These are phyloP conservation scores for Spondyliosoma cantharus DNA, from an alignment of 2,797 vertebrate genomes.

Conservation along the genomic window DNA sequence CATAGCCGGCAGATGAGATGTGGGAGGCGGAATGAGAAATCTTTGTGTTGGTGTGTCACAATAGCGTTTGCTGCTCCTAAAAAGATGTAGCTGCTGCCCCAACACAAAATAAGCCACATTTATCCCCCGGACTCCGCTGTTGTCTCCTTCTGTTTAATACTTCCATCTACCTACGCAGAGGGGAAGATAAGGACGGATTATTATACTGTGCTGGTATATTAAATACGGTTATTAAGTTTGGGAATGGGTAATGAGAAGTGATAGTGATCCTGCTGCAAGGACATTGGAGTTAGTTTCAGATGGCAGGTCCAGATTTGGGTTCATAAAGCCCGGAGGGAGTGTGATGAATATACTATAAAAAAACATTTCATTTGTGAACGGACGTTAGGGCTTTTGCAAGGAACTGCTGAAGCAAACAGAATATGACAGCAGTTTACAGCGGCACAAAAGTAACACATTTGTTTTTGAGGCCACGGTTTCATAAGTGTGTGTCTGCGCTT, in stretches of 20 bases:
- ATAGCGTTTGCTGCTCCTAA: constrained; percentile 43
- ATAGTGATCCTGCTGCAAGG: constrained; percentile 70
- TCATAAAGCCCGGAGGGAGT: constrained; percentile 43
- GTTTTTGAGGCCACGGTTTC: constrained; percentile 3
- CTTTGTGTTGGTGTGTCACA: constrained; percentile 60
- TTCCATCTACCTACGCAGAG: constrained; percentile 56
- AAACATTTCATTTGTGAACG: constrained; percentile 39
- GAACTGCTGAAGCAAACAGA: constrained; percentile 25
- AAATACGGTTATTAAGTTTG: constrained; percentile 75
- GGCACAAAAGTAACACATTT: neutral
- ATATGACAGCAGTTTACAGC: constrained; percentile 14
- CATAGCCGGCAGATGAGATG: constrained; percentile 71
- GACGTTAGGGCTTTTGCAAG: constrained; percentile 9
- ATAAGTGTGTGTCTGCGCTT: constrained; percentile 29
- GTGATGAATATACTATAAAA: constrained; percentile 26
- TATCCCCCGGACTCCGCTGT: constrained; percentile 42
- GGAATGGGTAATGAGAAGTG: constrained; percentile 70
- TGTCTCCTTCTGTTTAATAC: constrained; percentile 70
- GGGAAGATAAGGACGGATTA: constrained; percentile 73
- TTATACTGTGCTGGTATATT: constrained; percentile 68
- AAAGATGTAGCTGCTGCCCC: constrained; percentile 44
- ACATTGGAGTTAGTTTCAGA: constrained; percentile 58
- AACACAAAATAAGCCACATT: constrained; percentile 57
- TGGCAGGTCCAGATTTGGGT: constrained; percentile 38
- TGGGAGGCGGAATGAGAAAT: constrained; percentile 71